Conservation (phyloP, 2,113 vertebrate species). For the Natator depressus region DNA sequence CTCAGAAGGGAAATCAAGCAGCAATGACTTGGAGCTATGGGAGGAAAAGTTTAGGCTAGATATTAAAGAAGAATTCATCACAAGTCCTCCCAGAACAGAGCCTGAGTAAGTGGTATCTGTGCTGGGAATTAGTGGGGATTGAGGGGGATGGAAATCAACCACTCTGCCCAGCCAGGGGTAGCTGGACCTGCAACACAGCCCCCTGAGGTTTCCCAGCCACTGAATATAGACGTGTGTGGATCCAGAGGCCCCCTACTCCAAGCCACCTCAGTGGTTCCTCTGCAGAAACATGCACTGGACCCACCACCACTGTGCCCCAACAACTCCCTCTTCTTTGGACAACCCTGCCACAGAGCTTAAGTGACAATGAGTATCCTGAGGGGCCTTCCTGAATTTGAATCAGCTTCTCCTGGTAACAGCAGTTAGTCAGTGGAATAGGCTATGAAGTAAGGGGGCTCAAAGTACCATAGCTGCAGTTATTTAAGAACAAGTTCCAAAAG, state of each 20-base stretch:
- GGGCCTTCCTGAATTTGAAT: fast-evolving
- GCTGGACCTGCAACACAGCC: background rate
- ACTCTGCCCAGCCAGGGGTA: fast-evolving
- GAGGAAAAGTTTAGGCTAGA: background rate
- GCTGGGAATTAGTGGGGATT: background rate
- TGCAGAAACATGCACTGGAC: background rate
- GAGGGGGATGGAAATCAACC: background rate
- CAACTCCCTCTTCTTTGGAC: background rate
- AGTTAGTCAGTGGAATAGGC: background rate
- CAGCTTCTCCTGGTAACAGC: background rate
- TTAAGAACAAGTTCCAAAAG: background rate
- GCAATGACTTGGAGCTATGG: background rate
- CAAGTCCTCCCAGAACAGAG: background rate
- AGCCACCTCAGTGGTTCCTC: background rate
- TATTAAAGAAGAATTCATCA: background rate
- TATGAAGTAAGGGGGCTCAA: background rate
- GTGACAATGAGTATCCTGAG: background rate
- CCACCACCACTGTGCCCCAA: background rate
- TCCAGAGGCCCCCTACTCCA: background rate
- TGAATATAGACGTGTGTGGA: background rate
- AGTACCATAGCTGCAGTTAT: background rate
- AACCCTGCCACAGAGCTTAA: background rate
- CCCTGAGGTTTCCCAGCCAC: background rate
- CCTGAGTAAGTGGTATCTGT: background rate
- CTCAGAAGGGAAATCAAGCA: background rate